Evolutionary conservation across 2,888 invertebrate species (phyloP).

Genomic region (Leptopilina syphax): DNA sequence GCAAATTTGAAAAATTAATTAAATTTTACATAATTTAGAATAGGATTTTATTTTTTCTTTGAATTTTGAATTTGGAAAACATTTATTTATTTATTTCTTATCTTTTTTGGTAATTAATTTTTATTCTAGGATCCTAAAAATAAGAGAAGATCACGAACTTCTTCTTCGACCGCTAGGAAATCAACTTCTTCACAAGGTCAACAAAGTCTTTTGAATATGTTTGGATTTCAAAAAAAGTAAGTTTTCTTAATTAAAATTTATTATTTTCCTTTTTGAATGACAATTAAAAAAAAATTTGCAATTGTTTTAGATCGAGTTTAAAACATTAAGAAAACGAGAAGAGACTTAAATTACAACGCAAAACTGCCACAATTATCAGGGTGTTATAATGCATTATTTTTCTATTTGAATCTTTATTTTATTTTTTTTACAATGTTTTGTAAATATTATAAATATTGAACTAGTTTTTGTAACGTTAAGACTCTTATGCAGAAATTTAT

Average conservation of each 20-base stretch:
- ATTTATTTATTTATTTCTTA: not conserved
- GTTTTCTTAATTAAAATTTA: not conserved
- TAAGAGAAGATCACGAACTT: constrained; percentile 47
- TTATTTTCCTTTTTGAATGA: not conserved
- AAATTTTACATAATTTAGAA: no score
- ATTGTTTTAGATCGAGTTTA: constrained; percentile 21
- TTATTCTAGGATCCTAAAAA: constrained; percentile 45
- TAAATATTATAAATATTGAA: constrained; percentile 11
- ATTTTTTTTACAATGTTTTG: not conserved
- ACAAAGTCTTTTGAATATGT: constrained; percentile 82
- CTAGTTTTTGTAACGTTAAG: not conserved
- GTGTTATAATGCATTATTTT: constrained; percentile 16
- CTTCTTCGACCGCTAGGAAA: constrained; percentile 61
- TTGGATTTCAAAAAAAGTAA: constrained; percentile 83
- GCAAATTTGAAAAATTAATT: no score
- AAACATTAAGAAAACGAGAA: not conserved
- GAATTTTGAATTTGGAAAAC: not conserved
- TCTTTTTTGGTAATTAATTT: not conserved
- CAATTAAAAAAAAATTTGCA: not conserved
- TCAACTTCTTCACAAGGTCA: constrained; percentile 75
- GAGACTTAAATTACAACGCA: constrained; percentile 1
- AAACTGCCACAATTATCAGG: constrained; percentile 5
- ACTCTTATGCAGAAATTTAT: not conserved
- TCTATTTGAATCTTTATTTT: not conserved
- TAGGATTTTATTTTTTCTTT: no score